Evolutionary conservation across 2,797 vertebrate genomes (phyloP).

Genomic region (Trichosurus vulpecula): DNA sequence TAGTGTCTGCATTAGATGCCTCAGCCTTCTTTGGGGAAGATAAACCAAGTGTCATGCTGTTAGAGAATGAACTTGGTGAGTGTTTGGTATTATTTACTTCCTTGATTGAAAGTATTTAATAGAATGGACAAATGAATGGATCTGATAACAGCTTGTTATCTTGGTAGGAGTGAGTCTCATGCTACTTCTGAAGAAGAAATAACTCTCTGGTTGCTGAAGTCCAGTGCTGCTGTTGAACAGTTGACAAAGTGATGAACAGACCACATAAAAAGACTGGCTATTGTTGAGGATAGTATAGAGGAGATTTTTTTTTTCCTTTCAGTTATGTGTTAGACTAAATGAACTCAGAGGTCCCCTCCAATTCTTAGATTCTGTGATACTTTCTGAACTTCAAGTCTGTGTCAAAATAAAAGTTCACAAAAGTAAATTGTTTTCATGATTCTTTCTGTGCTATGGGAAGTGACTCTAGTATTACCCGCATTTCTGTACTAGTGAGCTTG

Average conservation of each 20-base stretch:
- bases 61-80: not conserved
- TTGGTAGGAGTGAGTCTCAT: conserved; percentile 9
- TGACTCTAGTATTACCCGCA: not conserved
- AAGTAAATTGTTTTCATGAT: not conserved
- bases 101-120: not conserved
- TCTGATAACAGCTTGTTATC: not conserved
- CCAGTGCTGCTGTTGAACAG: conserved; percentile 14
- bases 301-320: not conserved
- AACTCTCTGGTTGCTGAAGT: not conserved
- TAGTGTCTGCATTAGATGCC: not conserved
- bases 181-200: conserved; percentile 4
- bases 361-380: not conserved
- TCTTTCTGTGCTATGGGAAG: not conserved
- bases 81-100: not conserved
- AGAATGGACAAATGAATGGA: not conserved
- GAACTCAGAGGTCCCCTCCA: too few relatives aligned
- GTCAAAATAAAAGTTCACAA: not conserved
- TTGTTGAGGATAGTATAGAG: not conserved
- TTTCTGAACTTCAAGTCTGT: not conserved
- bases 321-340: not conserved
- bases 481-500: not conserved
- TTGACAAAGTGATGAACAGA: not conserved
- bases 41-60: not conserved
- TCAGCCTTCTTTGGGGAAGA: not conserved
- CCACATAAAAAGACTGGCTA: not conserved